These are phyloP conservation scores for Cephalotes varians DNA, from an alignment of 2,888 invertebrate species.

Conservation along the genomic window DNA sequence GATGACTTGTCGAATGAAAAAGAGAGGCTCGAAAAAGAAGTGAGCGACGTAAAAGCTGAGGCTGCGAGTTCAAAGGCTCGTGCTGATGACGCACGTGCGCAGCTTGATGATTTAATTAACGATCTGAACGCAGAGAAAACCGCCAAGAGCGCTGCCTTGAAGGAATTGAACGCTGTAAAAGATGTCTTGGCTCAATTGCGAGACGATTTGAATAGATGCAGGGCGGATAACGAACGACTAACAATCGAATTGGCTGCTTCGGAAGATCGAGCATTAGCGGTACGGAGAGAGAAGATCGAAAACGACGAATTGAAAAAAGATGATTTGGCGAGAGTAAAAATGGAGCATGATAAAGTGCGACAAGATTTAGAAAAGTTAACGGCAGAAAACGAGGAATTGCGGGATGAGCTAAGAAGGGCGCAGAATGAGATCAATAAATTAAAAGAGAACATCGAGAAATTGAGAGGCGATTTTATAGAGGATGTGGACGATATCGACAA, in stretches of 20 bases:
- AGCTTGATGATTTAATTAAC: slow-evolving; percentile 51
- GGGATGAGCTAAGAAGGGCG: slow-evolving; percentile 53
- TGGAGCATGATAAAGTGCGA: slow-evolving; percentile 52
- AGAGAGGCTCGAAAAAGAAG: slow-evolving; percentile 49
- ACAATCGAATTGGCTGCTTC: slow-evolving; percentile 32
- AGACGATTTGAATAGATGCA: slow-evolving; percentile 59
- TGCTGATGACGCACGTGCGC: slow-evolving; percentile 52
- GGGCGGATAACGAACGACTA: slow-evolving; percentile 58
- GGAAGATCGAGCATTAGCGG: background rate
- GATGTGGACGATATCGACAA: slow-evolving; percentile 14
- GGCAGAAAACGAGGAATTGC: slow-evolving; percentile 55
- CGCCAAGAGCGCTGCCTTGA: slow-evolving; percentile 49
- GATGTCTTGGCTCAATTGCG: slow-evolving; percentile 58
- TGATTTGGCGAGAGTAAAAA: slow-evolving; percentile 48
- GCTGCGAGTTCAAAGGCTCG: slow-evolving; percentile 56
- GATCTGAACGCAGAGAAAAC: slow-evolving; percentile 62
- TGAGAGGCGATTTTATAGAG: slow-evolving; percentile 24
- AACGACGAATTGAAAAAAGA: slow-evolving; percentile 38
- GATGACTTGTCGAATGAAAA: slow-evolving; percentile 51
- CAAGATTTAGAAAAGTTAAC: slow-evolving; percentile 58
- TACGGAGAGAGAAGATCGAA: background rate
- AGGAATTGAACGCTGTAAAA: slow-evolving; percentile 66
- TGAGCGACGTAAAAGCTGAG: slow-evolving; percentile 33
- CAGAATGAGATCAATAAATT: slow-evolving; percentile 13
- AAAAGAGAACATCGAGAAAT: slow-evolving; percentile 47